A percentile compares a stretch with the other conserved stretches of the same genome.
These are phyloP conservation scores for Platypus cylindrus DNA, from an alignment of 2,888 invertebrate genomes.

Conservation along the genomic window DNA sequence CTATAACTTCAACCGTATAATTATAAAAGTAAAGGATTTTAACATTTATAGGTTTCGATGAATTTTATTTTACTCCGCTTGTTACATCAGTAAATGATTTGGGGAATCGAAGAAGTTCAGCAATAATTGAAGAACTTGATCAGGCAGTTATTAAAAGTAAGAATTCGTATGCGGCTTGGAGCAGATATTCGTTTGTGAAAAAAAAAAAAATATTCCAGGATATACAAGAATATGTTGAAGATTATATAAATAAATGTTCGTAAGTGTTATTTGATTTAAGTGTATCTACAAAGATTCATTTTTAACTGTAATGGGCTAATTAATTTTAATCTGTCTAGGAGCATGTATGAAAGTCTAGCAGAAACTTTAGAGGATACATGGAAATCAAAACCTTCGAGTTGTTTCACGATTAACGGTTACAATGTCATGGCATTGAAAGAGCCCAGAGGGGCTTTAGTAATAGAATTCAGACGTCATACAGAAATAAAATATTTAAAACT, in stretches of 20 bases:
- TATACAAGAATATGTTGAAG: constrained; percentile 17
- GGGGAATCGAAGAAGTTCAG: too few species aligned
- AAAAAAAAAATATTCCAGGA: constrained; percentile 19
- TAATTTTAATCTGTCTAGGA: too few species aligned
- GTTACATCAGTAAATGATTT: too few species aligned
- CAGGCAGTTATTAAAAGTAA: too few species aligned
- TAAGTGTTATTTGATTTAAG: constrained; percentile 11
- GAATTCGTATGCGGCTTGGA: constrained; percentile 34
- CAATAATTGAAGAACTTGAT: too few species aligned
- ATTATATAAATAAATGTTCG: constrained; percentile 11
- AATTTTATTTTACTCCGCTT: too few species aligned
- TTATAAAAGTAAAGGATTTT: too few species aligned
- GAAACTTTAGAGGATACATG: constrained; percentile 17
- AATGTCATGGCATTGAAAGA: constrained; percentile 19
- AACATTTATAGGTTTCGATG: too few species aligned
- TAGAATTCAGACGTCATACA: constrained; percentile 17
- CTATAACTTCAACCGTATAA: too few species aligned
- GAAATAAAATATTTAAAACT: constrained; percentile 15
- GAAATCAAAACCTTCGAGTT: background rate
- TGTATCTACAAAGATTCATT: too few species aligned
- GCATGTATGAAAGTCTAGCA: constrained; percentile 18
- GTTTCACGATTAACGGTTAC: constrained; percentile 11
- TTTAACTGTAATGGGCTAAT: too few species aligned
- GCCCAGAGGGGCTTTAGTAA: constrained; percentile 24
- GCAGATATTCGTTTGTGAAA: constrained; percentile 17